phyloP scores from a whole-genome alignment of 2,888 invertebrate genomes.

The Hipparchia sbordonii region DNA sequence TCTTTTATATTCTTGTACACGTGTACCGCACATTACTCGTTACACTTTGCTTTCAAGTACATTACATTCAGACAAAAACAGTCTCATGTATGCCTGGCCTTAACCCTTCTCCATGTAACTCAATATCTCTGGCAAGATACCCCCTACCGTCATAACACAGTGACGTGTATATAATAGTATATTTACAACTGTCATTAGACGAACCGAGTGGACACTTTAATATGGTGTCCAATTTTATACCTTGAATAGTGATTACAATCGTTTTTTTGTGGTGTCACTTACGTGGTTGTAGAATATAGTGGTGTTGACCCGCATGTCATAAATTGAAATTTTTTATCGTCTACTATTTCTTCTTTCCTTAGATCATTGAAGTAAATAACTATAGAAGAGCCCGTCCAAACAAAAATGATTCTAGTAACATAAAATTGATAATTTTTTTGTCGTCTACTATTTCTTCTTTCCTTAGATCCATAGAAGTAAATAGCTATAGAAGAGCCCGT shows the following conservation, averaged over 20 bases:
- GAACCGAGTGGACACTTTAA: slow-evolving; percentile 46
- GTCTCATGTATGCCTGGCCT: slow-evolving; percentile 9
- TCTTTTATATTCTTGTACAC: no score
- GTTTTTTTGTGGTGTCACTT: slow-evolving; percentile 16
- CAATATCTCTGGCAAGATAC: slow-evolving; percentile 39
- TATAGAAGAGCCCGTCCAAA: no score
- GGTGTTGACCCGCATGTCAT: not conserved
- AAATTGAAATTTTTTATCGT: not conserved
- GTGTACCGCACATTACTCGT: not conserved
- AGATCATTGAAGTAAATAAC: no score
- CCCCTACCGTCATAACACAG: slow-evolving; percentile 48
- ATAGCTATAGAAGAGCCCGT: no score
- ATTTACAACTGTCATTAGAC: slow-evolving; percentile 47
- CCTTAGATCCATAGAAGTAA: no score
- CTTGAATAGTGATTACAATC: slow-evolving; percentile 10
- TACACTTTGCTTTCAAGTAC: not conserved
- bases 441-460: no score
- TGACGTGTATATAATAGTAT: slow-evolving; percentile 44
- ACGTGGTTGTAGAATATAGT: slow-evolving; percentile 15
- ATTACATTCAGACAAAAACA: not conserved
- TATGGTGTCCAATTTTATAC: slow-evolving; percentile 44
- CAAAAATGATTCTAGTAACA: no score
- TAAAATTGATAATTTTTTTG: no score
- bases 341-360: no score
- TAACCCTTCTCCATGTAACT: slow-evolving; percentile 37